Percentiles rank a stretch among this genome's conserved stretches.
These are phyloP conservation scores for Stenurella melanura DNA, from an alignment of 2,888 invertebrate species.

Conservation along the genomic window DNA sequence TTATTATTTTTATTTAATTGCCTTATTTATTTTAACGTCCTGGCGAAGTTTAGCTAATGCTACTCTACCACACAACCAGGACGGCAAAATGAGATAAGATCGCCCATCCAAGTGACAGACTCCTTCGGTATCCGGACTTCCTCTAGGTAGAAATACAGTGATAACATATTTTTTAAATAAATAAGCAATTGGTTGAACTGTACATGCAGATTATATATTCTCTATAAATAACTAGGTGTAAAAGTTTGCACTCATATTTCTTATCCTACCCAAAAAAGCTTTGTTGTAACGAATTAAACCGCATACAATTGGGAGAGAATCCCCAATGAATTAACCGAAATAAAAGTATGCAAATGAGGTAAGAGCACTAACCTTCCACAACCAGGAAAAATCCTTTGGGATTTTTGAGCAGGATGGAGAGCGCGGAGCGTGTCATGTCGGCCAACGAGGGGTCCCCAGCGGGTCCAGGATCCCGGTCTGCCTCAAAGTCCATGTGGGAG, in stretches of 20 bases:
- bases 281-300: conserved; percentile 3
- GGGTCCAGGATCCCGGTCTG: conserved; percentile 81
- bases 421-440: conserved; percentile 85
- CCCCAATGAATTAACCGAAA: conserved; percentile 23
- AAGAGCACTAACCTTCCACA: conserved; percentile 79
- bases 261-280: neutral
- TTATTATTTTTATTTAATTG: no score
- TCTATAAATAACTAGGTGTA: neutral
- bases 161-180: no score
- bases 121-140: no score
- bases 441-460: conserved; percentile 83
- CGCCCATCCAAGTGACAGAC: no score
- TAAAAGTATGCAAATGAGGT: conserved; percentile 34
- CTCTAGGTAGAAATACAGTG: no score
- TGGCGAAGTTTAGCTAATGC: no score
- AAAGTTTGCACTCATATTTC: neutral
- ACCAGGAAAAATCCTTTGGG: conserved; percentile 85
- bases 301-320: neutral
- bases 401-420: conserved; percentile 82
- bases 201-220: no score
- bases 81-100: no score
- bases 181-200: no score
- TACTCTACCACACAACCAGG: no score
- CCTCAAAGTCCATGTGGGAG: conserved; percentile 87
- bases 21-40: no score